Base-by-base conservation (phyloP, 2,113 vertebrate genomes). In the Passerina amoena region DNA sequence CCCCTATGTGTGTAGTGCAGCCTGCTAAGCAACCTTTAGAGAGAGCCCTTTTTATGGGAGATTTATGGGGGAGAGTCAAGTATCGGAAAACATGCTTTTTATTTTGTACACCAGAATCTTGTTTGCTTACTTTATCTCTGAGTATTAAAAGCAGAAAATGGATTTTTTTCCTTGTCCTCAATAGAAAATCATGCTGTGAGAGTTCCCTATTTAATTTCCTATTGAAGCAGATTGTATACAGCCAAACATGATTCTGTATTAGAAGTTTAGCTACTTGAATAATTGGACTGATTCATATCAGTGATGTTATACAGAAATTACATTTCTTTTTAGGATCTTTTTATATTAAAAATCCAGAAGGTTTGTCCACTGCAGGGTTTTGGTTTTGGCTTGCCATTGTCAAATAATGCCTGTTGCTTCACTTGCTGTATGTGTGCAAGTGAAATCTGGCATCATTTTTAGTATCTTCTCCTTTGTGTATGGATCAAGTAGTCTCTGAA, bases 141-240 rank as follows among this genome's bases (percentile, higher is more conserved):
- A 77, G 66, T 84, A 89, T 91, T 94, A 84, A 84, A 92, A 79
- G 69, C 56, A 92, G 90, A 89, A 92, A 92, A 86, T 23, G 23
- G 77, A n/a, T 86, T 91, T 91, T 93, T 86, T 60, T 47, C 31
- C 10, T 80, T 88, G 75, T 18, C 40, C 40, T 80, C 48, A 44
- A 33, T 45, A 69, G 53, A 27, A 86, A 90, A 72, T 59, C 22
- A 22, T 11, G 4, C 76, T 80, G 1, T 60, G 38, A 89, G 51
- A 63, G 35, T 66, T 86, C 16, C 17, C 10, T 15, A 3, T 51
- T 75, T 60, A 57, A 23, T 69, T 79, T 84, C 42, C n/a, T 69
- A 0, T 16, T 65, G 51, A 48, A 90, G 45, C 22, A 61, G 76
- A 15, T 66, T 20, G 8, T 73, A 24, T 37, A 27, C 15, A 81